Evolutionary conservation across 1,140 invertebrate species (phyloP).

Genomic region (Sogatella furcifera): DNA sequence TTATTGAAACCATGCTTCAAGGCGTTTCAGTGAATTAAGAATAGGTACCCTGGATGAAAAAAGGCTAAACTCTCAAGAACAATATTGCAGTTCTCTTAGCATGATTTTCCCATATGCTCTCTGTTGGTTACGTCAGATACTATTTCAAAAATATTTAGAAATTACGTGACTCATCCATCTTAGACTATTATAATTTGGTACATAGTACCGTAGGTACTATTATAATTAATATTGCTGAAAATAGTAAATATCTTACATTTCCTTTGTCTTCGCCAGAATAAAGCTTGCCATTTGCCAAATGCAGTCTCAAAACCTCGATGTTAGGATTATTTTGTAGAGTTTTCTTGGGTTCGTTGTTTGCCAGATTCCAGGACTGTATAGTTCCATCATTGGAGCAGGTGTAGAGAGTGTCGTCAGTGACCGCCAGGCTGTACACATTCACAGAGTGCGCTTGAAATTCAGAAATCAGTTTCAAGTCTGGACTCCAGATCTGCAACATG

Average conservation of each 20-base stretch:
- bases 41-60: too few species aligned
- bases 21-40: too few species aligned
- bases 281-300: constrained; percentile 27
- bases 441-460: constrained; percentile 35
- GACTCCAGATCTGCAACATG: constrained; percentile 31
- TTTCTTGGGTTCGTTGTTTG: constrained; percentile 25
- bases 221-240: background rate
- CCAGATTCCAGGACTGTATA: constrained; percentile 33
- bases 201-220: too few species aligned
- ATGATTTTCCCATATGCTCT: too few species aligned
- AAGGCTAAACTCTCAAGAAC: too few species aligned
- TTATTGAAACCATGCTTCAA: too few species aligned
- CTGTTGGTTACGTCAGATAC: too few species aligned
- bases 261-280: constrained; percentile 37
- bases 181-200: too few species aligned
- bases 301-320: constrained; percentile 31
- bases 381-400: constrained; percentile 38
- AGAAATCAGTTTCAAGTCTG: constrained; percentile 32
- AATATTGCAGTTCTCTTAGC: too few species aligned
- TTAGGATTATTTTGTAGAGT: constrained; percentile 24
- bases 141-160: too few species aligned
- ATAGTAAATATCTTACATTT: constrained; percentile 29
- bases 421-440: constrained; percentile 32
- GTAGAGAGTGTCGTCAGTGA: constrained; percentile 31
- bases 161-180: too few species aligned